phyloP scores from a whole-genome alignment of 2,888 invertebrate species.

The Orthonychiurus folsomi region DNA sequence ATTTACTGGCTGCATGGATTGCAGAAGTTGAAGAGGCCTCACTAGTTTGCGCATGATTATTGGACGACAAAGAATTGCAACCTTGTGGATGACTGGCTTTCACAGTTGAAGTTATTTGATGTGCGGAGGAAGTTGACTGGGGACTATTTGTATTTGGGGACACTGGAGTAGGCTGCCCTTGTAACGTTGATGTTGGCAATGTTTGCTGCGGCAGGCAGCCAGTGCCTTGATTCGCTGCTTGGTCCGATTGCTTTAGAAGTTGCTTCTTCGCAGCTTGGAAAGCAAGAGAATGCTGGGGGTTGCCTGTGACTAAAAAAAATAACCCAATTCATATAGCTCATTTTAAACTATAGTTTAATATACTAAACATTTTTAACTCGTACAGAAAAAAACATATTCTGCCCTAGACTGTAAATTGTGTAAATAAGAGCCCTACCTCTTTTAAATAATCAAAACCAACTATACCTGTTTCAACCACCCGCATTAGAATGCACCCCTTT shows the following conservation, averaged over 20 bases:
- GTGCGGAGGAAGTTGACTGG: not conserved
- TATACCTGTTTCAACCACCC: constrained; percentile 78
- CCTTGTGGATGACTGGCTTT: not conserved
- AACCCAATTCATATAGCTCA: no score
- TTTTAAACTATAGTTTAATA: no score
- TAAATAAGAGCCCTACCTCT: no score
- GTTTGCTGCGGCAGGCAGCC: not conserved
- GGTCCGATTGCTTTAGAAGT: not conserved
- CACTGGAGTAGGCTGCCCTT: not conserved
- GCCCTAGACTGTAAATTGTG: no score
- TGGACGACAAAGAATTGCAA: no score
- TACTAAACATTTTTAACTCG: no score
- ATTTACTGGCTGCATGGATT: not conserved
- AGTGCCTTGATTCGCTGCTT: not conserved
- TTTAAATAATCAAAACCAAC: no score
- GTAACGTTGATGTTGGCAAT: not conserved
- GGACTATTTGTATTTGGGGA: not conserved
- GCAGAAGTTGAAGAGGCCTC: not conserved
- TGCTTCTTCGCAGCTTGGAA: not conserved
- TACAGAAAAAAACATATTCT: no score
- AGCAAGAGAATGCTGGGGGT: not conserved
- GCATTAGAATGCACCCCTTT: constrained; percentile 90
- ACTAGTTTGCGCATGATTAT: not conserved
- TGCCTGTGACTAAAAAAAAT: not conserved
- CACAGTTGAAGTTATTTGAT: not conserved